phyloP scores from a whole-genome alignment of 2,888 invertebrate genomes.

The Muschampia plurimacula region DNA sequence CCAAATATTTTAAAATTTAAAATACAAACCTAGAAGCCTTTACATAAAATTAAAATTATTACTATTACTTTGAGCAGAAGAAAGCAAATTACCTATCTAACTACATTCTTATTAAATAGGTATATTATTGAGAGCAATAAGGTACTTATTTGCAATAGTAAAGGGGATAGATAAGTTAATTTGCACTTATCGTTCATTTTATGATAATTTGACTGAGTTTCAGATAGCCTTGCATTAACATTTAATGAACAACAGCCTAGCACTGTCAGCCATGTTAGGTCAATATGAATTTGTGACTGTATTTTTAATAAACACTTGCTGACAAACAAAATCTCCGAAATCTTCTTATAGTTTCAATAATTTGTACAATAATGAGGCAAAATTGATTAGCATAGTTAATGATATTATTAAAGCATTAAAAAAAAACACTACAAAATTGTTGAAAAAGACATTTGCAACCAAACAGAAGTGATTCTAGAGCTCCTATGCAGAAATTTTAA shows the following conservation, averaged over 20 bases:
- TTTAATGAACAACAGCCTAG: not conserved
- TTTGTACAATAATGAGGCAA: not conserved
- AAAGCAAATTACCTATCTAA: not conserved
- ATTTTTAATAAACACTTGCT: not conserved
- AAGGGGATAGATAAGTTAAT: constrained; percentile 19
- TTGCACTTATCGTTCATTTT: constrained; percentile 25
- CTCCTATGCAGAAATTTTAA: not conserved
- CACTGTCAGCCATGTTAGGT: constrained; percentile 22
- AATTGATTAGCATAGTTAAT: not conserved
- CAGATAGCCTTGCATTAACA: constrained; percentile 18
- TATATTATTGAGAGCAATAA: not conserved
- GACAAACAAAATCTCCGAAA: not conserved
- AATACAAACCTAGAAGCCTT: not conserved
- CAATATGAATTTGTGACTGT: not conserved
- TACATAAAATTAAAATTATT: not conserved
- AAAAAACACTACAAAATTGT: constrained; percentile 15
- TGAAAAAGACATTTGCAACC: constrained; percentile 6
- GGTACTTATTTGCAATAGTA: constrained; percentile 6
- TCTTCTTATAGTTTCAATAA: not conserved
- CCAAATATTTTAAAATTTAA: not conserved
- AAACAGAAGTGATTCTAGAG: constrained; percentile 32
- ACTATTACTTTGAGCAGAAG: not conserved
- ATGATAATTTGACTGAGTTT: constrained; percentile 27
- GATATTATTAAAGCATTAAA: not conserved
- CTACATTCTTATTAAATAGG: not conserved